Base-by-base conservation (phyloP, 2,888 invertebrate species). In the Zelleria hepariella region DNA sequence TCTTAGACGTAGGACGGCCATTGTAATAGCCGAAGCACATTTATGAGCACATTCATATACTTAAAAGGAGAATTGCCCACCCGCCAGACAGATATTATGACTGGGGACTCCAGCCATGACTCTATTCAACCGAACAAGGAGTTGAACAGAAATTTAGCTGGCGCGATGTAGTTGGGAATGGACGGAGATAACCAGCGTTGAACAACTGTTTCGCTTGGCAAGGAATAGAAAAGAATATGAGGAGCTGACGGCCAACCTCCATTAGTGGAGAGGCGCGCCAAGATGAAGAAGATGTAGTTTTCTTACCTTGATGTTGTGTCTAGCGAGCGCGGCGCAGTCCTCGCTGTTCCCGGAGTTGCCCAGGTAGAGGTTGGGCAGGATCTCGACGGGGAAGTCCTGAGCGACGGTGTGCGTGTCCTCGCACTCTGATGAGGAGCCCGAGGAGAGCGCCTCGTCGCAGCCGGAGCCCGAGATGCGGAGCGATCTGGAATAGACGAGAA, bases 311-410 rank as follows among this genome's bases (percentile, higher is more conserved):
- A 98, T 98, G 75, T 95, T 95, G 86, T 96, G 95, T 84, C 95
- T 94, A 71, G 96, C 94, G 71, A 98, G 91, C 57, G 96, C 94
- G 68, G 94, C 94, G 68, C 95, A 93, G 80, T 98, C 98, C 80
- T 94, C 94, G 74, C 98, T 97, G 83, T 97, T 98, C 72, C 95
- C 93, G 60, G 97, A 97, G 87, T 98, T 98, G 67, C 98, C 98
- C 64, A 98, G 93, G 88, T 95, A 98, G 62, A 98, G 91, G 80
- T 96, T 94, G 59, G 97, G 96, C 74, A 98, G 91, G 75, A 98
- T 98, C 91, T 98, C 96, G 58, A 98, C 96, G 58, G 98, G 98
- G 82, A 97, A 97, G 71, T 95, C 95, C 74, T 93, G 92, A 69
- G 92, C 90, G 71, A 79, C 84, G 25, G 77, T 66, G 73, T 90